A percentile compares a stretch with the other conserved stretches of the same genome.
Evolutionary conservation across 2,113 vertebrate genomes (phyloP).

Genomic region (Isurus oxyrinchus): DNA sequence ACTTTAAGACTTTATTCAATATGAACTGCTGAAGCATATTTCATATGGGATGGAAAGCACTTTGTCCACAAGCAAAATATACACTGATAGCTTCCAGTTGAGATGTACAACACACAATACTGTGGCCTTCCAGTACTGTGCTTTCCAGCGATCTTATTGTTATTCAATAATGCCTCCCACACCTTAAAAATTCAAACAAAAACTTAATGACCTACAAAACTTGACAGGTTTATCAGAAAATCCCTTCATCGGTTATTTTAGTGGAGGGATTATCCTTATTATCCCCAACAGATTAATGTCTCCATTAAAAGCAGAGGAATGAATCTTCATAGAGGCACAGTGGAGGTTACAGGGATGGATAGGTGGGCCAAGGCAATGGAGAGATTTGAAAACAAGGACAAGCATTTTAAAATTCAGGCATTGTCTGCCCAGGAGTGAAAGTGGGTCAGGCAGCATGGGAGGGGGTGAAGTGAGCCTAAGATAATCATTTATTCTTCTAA

Average conservation of each 20-base stretch:
- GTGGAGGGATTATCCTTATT: not conserved
- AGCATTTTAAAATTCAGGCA: too few species aligned
- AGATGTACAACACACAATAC: not conserved
- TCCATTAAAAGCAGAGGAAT: not conserved
- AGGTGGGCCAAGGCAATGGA: too few species aligned
- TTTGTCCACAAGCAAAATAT: not conserved
- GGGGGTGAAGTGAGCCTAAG: too few species aligned
- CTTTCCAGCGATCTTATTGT: not conserved
- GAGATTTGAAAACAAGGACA: too few species aligned
- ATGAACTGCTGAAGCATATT: not conserved
- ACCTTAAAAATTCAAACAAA: not conserved
- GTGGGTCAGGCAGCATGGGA: too few species aligned
- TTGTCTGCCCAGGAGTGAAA: too few species aligned
- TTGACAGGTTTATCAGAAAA: not conserved
- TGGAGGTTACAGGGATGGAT: too few species aligned
- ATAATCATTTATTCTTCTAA: too few species aligned
- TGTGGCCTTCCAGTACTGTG: not conserved
- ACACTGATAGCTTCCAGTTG: not conserved
- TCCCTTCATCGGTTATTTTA: not conserved
- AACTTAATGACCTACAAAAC: not conserved
- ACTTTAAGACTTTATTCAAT: not conserved
- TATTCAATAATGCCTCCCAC: not conserved
- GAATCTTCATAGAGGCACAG: not conserved
- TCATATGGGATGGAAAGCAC: not conserved
- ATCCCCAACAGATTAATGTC: not conserved